Base-by-base conservation (phyloP, 2,113 vertebrate species). In the Chionomys nivalis region DNA sequence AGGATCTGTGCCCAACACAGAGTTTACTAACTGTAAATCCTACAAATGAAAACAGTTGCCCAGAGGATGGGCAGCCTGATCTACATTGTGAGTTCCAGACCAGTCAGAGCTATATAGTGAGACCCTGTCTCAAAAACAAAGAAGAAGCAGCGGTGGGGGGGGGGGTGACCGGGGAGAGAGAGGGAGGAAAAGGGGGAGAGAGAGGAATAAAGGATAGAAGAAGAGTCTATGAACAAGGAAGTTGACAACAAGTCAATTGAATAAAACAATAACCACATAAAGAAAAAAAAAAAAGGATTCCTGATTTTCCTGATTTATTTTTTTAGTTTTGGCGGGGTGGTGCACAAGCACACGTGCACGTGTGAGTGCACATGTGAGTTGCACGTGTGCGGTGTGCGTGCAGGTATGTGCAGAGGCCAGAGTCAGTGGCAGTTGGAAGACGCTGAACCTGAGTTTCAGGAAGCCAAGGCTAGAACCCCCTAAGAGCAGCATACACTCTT, bases 11-110 rank as follows among this genome's bases (percentile, higher is more conserved):
- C 95, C 16, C 16, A 94, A 78, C 90, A 91, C 94, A 36, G 87
- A 94, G 93, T 95, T 95, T 92, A 88, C 94, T 95, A 76, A 93
- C 92, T 91, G 11, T 96, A 94, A 97, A 97, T 26, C 93, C 93
- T 88, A 83, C 73, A 95, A 89, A 82, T 89, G 58, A 93, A 96
- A 66, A 86, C 2, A 7, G 61, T 31, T 26, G 61, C 28, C 10
- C 2, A 47, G 19, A 58, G 1, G 7, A 33, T 49, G 42, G 42
- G 58, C 13, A 83, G n/a, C 39, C 58, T 44, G 14, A 55, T 39
- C 79, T 58, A n/a, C 6, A n/a, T n/a, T 23, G 21, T 52, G 52
- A 58, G 33, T 39, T 58, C 78, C 52, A 81, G 36, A 81, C 79
- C 52, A 82, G 52, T 36, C 36, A 39, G 55, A n/a, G 24, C 36